Conservation (phyloP, 2,113 vertebrate species). For the Eurystomus gularis region DNA sequence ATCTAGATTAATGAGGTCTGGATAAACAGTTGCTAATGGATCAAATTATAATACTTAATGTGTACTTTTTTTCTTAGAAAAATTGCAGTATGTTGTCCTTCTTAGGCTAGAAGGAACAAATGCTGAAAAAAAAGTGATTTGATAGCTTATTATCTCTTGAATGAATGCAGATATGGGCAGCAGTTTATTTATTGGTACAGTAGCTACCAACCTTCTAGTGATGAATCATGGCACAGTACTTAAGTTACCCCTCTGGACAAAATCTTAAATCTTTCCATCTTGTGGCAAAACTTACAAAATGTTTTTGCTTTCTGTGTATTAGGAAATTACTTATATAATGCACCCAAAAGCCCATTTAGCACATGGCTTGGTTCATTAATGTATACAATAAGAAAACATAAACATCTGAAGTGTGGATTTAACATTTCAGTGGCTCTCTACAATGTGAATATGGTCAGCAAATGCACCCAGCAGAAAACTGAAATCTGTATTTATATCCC, state of each 20-base stretch:
- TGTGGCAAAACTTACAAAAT: neutral
- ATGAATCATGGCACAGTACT: slow-evolving; percentile 8
- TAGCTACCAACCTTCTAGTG: neutral
- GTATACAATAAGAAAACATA: neutral
- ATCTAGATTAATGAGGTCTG: slow-evolving; percentile 30
- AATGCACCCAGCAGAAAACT: neutral
- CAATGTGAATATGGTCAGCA: neutral
- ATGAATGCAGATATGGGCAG: neutral
- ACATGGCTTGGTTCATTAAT: neutral
- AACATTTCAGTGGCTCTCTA: neutral
- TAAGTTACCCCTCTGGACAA: slow-evolving; percentile 14
- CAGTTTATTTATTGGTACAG: neutral
- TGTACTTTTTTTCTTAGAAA: neutral
- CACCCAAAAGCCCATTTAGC: neutral
- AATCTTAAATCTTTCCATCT: slow-evolving; percentile 19
- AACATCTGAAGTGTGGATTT: neutral
- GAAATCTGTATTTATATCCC: neutral
- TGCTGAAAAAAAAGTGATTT: slow-evolving; percentile 7
- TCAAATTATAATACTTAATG: neutral
- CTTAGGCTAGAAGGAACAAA: slow-evolving; percentile 30
- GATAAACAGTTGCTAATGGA: slow-evolving; percentile 23
- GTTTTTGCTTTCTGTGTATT: neutral
- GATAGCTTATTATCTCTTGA: slow-evolving; percentile 7
- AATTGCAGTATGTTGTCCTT: neutral
- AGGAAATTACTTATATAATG: slow-evolving; percentile 15